A percentile compares a stretch with the other conserved stretches of the same genome.
Evolutionary conservation across 2,888 invertebrate genomes (phyloP).

Genomic region (Leptinotarsa rubiginosa): DNA sequence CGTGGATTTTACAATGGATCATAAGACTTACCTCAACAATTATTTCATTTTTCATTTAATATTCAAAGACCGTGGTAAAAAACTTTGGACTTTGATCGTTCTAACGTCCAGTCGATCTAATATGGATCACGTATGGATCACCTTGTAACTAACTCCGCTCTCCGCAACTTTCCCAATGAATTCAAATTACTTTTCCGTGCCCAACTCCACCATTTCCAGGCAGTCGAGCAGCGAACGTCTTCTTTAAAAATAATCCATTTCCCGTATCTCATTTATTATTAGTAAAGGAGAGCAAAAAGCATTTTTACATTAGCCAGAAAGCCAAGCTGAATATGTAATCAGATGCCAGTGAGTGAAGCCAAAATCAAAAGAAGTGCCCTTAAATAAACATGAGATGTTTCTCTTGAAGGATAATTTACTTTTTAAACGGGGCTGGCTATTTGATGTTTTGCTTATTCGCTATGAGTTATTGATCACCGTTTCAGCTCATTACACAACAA

Average conservation of each 20-base stretch:
- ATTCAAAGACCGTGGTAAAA: too few relatives aligned
- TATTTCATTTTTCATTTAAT: too few relatives aligned
- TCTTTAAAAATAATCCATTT: constrained; percentile 54
- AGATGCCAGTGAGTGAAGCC: constrained; percentile 56
- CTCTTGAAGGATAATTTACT: constrained; percentile 50
- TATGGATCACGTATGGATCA: background rate
- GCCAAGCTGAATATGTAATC: constrained; percentile 60
- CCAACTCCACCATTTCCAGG: constrained; percentile 24
- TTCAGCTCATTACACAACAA: constrained; percentile 38
- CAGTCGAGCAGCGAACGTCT: constrained; percentile 36
- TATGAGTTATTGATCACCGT: constrained; percentile 42
- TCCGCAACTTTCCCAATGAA: constrained; percentile 21
- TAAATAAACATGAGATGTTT: constrained; percentile 59
- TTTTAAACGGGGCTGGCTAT: constrained; percentile 31
- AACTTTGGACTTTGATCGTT: too few relatives aligned
- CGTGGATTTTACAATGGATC: too few relatives aligned
- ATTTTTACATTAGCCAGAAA: constrained; percentile 61
- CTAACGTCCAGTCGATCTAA: too few relatives aligned
- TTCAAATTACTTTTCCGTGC: constrained; percentile 25
- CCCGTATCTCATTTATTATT: constrained; percentile 59
- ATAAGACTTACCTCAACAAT: too few relatives aligned
- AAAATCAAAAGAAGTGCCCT: constrained; percentile 58
- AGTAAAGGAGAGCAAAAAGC: constrained; percentile 59
- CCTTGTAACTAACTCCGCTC: background rate
- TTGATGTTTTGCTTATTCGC: constrained; percentile 36